phyloP scores from a whole-genome alignment of 2,797 vertebrate species.

The Melopsittacus undulatus region DNA sequence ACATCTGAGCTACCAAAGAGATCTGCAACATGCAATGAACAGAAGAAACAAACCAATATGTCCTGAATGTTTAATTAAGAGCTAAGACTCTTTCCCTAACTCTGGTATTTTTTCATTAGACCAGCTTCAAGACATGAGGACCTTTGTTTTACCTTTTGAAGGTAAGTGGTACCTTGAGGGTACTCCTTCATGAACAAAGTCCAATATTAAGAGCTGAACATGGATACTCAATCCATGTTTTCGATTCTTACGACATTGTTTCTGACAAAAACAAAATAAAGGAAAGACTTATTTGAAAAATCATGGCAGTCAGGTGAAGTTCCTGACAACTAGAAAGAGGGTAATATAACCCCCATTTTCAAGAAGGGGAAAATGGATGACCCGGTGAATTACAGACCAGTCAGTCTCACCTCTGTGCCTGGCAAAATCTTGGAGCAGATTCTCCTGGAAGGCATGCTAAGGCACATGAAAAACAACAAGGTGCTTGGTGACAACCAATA shows the following conservation, averaged over 20 bases:
- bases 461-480: too few relatives aligned
- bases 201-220: not conserved
- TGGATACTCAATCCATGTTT: not conserved
- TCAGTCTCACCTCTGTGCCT: too few relatives aligned
- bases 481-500: too few relatives aligned
- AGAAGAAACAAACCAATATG: not conserved
- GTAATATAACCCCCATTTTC: too few relatives aligned
- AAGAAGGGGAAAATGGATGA: too few relatives aligned
- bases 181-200: not conserved
- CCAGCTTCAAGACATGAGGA: not conserved
- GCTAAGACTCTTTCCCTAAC: not conserved
- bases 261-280: not conserved
- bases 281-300: not conserved
- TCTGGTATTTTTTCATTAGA: not conserved
- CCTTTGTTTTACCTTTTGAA: not conserved
- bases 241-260: not conserved
- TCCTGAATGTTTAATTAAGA: not conserved
- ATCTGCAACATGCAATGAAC: not conserved
- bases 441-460: too few relatives aligned
- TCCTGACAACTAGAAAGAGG: too few relatives aligned
- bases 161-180: not conserved
- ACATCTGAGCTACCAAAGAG: not conserved
- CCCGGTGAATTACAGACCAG: too few relatives aligned
- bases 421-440: too few relatives aligned
- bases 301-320: too few relatives aligned